Evolutionary conservation across 2,797 vertebrate species (phyloP).

Genomic region (Acanthurus tractus): DNA sequence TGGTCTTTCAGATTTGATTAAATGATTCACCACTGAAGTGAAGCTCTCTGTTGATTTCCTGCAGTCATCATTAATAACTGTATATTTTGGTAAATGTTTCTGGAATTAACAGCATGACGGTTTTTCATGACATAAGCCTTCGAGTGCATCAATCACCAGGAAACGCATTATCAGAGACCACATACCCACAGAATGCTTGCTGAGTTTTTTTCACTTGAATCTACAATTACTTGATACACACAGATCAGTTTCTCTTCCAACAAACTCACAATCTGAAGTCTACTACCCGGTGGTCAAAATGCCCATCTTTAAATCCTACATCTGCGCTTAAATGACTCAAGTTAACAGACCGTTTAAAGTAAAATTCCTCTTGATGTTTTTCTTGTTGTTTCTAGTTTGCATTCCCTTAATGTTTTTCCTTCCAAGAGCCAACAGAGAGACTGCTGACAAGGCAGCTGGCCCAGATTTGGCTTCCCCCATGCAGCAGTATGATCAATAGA

Average conservation of each 20-base stretch:
- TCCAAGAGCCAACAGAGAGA: slow-evolving; percentile 47
- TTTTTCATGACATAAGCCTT: slow-evolving; percentile 36
- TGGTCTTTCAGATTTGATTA: slow-evolving; percentile 55
- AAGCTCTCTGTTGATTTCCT: slow-evolving; percentile 55
- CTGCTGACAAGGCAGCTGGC: slow-evolving; percentile 80
- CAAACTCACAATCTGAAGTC: slow-evolving; percentile 16
- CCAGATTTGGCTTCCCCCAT: slow-evolving; percentile 67
- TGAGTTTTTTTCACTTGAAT: slow-evolving; percentile 7
- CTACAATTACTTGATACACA: slow-evolving; percentile 24
- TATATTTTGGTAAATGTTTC: slow-evolving; percentile 61
- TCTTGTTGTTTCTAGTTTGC: slow-evolving; percentile 37
- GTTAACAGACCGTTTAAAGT: slow-evolving; percentile 21
- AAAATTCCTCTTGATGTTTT: slow-evolving; percentile 34
- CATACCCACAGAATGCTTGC: slow-evolving; percentile 34
- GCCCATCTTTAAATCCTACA: not conserved
- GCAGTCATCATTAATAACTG: slow-evolving; percentile 63
- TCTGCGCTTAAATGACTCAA: slow-evolving; percentile 9
- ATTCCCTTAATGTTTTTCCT: slow-evolving; percentile 46
- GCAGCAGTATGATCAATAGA: slow-evolving; percentile 81
- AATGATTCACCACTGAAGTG: slow-evolving; percentile 51
- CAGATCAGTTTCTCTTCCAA: slow-evolving; percentile 43
- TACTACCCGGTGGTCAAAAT: slow-evolving; percentile 31
- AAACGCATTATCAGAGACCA: slow-evolving; percentile 40
- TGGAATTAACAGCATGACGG: slow-evolving; percentile 57
- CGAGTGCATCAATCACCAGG: slow-evolving; percentile 45